A percentile compares a stretch with the other conserved stretches of the same genome.
Conservation (phyloP, 2,113 vertebrate species). For the Marmota monax region DNA sequence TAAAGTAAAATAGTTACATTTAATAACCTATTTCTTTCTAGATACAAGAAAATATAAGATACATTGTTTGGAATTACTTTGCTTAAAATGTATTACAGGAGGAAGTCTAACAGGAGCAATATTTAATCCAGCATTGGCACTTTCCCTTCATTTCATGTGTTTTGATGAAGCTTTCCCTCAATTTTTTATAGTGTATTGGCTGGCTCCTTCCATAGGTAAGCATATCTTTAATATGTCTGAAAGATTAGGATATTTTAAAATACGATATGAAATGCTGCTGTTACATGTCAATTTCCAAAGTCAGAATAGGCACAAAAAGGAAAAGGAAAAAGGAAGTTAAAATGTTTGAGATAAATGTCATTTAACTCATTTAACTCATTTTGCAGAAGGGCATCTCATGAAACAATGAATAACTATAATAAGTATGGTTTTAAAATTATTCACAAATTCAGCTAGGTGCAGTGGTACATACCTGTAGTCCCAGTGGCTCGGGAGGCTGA, state of each 20-base stretch:
- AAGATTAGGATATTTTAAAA: constrained; percentile 42
- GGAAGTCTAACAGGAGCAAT: constrained; percentile 93
- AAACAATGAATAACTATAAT: not conserved
- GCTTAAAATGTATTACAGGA: constrained; percentile 87
- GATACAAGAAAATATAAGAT: constrained; percentile 31
- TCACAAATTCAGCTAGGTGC: not conserved
- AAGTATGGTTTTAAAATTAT: not conserved
- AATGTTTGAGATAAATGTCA: not conserved
- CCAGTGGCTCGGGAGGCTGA: no score
- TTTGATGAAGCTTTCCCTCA: constrained; percentile 90
- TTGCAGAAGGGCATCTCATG: not conserved
- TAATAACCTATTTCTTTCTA: constrained; percentile 39
- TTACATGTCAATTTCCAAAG: constrained; percentile 59
- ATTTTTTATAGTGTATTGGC: constrained; percentile 93
- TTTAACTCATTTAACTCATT: constrained; percentile 36
- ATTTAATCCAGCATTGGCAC: constrained; percentile 96
- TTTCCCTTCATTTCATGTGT: constrained; percentile 93
- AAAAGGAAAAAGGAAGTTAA: constrained; percentile 32
- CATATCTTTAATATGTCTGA: constrained; percentile 63
- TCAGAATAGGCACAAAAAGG: not conserved
- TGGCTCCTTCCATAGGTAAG: constrained; percentile 95
- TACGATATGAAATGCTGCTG: constrained; percentile 13
- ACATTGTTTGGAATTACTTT: constrained; percentile 56
- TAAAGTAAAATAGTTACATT: constrained; percentile 40
- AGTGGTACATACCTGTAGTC: no score